Evolutionary conservation across 2,888 invertebrate species (phyloP).

Genomic region (Chromoteleia sp.): DNA sequence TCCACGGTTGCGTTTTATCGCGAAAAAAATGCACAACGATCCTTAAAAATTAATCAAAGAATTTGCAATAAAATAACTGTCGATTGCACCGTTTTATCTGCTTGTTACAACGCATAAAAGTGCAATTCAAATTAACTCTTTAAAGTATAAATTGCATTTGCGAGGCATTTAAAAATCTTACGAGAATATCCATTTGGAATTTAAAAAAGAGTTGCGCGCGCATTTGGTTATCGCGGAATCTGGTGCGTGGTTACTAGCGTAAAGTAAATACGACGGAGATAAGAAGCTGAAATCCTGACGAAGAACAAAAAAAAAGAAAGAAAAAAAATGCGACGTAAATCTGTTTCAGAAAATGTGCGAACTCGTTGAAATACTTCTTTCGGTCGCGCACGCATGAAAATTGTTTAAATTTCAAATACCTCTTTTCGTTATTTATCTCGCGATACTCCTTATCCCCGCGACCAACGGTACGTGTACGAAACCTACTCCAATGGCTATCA

Average conservation of each 20-base stretch:
- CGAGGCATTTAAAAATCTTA: too few relatives aligned
- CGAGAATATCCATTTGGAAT: too few relatives aligned
- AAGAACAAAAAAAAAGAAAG: too few relatives aligned
- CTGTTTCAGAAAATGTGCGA: slow-evolving; percentile 30
- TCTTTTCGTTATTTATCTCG: slow-evolving; percentile 29
- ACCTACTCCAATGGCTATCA: slow-evolving; percentile 34
- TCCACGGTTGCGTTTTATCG: too few relatives aligned
- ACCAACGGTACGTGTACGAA: slow-evolving; percentile 35
- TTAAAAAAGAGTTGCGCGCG: too few relatives aligned
- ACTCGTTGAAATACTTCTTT: slow-evolving; percentile 20
- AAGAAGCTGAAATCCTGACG: slow-evolving; percentile 32
- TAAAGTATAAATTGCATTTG: too few relatives aligned
- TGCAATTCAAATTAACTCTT: too few relatives aligned
- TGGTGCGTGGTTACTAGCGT: slow-evolving; percentile 58
- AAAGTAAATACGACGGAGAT: slow-evolving; percentile 52
- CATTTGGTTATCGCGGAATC: slow-evolving; percentile 54
- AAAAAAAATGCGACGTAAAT: slow-evolving; percentile 17
- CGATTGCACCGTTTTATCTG: too few relatives aligned
- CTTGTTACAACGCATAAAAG: too few relatives aligned
- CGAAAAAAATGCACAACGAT: too few relatives aligned
- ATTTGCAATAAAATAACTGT: too few relatives aligned
- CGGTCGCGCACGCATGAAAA: neutral
- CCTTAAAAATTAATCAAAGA: too few relatives aligned
- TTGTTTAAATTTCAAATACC: slow-evolving; percentile 11
- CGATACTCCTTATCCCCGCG: slow-evolving; percentile 27